Evolutionary conservation across 2,113 vertebrate genomes (phyloP).

Genomic region (Prinia subflava): DNA sequence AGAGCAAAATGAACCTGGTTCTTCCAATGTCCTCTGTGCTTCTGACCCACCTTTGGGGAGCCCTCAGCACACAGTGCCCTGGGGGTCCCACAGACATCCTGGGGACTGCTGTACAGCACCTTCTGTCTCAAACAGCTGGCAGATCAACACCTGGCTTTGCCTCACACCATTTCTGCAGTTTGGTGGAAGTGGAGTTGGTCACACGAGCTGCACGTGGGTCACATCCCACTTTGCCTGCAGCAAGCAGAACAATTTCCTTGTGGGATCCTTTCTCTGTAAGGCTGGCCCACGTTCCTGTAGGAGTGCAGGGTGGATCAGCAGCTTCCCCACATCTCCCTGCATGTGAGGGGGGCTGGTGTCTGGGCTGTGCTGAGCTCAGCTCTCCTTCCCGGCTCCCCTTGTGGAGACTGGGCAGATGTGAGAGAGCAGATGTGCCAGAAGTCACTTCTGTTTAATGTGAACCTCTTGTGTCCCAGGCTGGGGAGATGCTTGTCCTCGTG

Average conservation of each 20-base stretch:
- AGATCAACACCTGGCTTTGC: background rate
- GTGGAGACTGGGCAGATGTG: background rate
- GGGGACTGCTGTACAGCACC: background rate
- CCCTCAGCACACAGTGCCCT: fast-evolving
- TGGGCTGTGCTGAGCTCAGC: background rate
- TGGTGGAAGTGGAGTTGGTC: background rate
- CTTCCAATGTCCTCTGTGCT: background rate
- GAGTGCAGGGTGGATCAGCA: background rate
- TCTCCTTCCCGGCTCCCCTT: background rate
- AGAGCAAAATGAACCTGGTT: background rate
- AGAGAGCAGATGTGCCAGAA: background rate
- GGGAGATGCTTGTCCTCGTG: background rate
- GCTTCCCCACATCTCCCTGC: background rate
- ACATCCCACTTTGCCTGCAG: background rate
- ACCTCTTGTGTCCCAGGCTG: background rate
- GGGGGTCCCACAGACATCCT: background rate
- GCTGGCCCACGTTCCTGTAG: background rate
- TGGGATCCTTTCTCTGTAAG: background rate
- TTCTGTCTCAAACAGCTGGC: background rate
- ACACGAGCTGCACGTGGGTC: background rate
- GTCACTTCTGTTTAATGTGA: background rate
- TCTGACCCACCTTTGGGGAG: background rate
- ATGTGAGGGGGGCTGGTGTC: background rate
- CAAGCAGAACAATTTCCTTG: background rate
- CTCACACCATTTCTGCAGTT: background rate